phyloP scores from a whole-genome alignment of 2,797 vertebrate species.

The Trichosurus vulpecula region DNA sequence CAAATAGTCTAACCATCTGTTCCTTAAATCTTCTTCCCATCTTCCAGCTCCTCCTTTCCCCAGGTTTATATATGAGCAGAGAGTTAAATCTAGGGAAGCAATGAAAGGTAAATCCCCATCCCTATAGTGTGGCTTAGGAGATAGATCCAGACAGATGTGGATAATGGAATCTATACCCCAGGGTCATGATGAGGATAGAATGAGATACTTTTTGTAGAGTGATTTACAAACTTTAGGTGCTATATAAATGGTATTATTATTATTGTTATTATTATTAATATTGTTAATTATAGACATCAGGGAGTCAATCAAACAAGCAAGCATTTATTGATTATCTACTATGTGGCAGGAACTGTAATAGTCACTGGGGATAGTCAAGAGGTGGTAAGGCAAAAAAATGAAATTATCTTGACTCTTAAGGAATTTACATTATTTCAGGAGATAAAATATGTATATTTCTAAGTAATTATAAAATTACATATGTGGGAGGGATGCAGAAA shows the following conservation, averaged over 20 bases:
- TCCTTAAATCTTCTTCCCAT: too few relatives aligned
- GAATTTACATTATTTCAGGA: background rate
- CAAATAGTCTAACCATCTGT: too few relatives aligned
- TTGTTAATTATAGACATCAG: background rate
- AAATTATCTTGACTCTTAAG: background rate
- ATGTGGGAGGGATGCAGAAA: too few relatives aligned
- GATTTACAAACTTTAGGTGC: background rate
- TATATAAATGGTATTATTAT: background rate
- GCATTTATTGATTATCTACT: background rate
- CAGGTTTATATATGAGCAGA: too few relatives aligned
- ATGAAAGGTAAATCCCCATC: too few relatives aligned
- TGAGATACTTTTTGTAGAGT: background rate
- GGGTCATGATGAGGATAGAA: too few relatives aligned
- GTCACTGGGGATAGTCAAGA: background rate
- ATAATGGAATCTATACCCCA: too few relatives aligned
- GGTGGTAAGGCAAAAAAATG: background rate
- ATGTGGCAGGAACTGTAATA: background rate
- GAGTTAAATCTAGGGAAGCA: too few relatives aligned
- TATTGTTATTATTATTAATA: too few relatives aligned
- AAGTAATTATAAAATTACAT: background rate
- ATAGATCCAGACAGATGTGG: too few relatives aligned
- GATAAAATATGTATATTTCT: background rate
- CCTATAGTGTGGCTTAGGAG: too few relatives aligned
- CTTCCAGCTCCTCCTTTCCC: too few relatives aligned
- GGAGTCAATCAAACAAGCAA: background rate